phyloP scores from a whole-genome alignment of 2,797 vertebrate genomes.

The Taeniopygia guttata region DNA sequence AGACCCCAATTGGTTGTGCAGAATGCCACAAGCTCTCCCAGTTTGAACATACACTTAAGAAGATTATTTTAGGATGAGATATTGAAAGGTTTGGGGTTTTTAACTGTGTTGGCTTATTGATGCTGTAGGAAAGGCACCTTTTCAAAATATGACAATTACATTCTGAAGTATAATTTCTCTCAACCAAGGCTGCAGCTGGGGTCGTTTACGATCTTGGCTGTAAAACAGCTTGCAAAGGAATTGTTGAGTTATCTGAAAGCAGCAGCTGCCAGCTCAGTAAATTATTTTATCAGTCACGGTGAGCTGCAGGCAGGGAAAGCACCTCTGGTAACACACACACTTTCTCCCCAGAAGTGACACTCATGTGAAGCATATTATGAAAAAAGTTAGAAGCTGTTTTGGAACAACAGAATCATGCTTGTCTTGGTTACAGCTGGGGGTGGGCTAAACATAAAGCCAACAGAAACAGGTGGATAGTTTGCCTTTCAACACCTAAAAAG shows the following conservation, averaged over 20 bases:
- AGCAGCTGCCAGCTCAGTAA: conserved; percentile 54
- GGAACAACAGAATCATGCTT: not conserved
- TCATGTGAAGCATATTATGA: not conserved
- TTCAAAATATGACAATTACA: conserved; percentile 38
- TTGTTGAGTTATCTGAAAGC: conserved; percentile 31
- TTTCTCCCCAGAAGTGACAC: not conserved
- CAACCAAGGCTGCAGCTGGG: conserved; percentile 30
- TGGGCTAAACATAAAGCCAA: not conserved
- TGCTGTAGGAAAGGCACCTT: conserved; percentile 52
- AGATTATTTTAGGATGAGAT: conserved; percentile 4
- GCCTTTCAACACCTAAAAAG: not conserved
- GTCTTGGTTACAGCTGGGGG: not conserved
- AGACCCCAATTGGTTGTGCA: not conserved
- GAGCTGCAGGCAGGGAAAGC: conserved; percentile 25
- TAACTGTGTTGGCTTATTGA: conserved; percentile 31
- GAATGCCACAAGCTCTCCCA: not conserved
- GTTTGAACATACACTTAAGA: conserved; percentile 5
- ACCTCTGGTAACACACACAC: not conserved
- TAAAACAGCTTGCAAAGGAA: conserved; percentile 17
- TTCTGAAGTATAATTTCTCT: conserved; percentile 42
- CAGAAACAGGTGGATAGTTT: not conserved
- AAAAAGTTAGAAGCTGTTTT: not conserved
- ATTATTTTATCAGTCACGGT: conserved; percentile 64
- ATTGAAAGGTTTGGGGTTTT: conserved; percentile 13
- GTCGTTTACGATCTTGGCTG: not conserved